phyloP scores from a whole-genome alignment of 2,888 invertebrate genomes.

The Epirrita christyi region DNA sequence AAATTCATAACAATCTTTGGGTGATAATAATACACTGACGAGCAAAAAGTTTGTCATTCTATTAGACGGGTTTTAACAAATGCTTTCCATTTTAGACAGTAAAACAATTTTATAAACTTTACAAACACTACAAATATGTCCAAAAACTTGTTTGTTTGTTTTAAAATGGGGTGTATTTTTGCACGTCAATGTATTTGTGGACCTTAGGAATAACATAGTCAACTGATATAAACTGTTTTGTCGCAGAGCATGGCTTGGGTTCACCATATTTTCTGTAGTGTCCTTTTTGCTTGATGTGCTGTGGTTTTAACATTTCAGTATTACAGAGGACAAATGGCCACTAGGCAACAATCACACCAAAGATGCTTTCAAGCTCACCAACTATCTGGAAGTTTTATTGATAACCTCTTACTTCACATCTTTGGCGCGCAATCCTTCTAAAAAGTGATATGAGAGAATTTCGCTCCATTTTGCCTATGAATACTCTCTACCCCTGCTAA shows the following conservation, averaged over 20 bases:
- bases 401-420: constrained; percentile 19
- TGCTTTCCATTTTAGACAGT: constrained; percentile 12
- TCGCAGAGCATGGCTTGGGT: constrained; percentile 27
- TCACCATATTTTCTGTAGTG: neutral
- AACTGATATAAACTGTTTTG: constrained; percentile 52
- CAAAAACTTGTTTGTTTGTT: constrained; percentile 26
- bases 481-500: neutral
- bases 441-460: constrained; percentile 8
- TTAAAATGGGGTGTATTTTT: constrained; percentile 35
- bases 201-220: constrained; percentile 71
- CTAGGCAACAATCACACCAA: constrained; percentile 27
- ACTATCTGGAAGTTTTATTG: constrained; percentile 1
- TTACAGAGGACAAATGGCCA: constrained; percentile 24
- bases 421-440: constrained; percentile 25
- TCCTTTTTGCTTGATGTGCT: constrained; percentile 1
- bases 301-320: constrained; percentile 2
- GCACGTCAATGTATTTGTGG: constrained; percentile 57
- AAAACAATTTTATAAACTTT: constrained; percentile 23
- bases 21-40: constrained; percentile 71
- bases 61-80: constrained; percentile 36
- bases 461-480: constrained; percentile 3
- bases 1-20: constrained; percentile 85
- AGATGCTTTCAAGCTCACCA: constrained; percentile 22
- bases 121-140: constrained; percentile 27
- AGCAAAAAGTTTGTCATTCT: constrained; percentile 42